These are phyloP conservation scores for Idaea dimidiata DNA, from an alignment of 2,888 invertebrate species.

Conservation along the genomic window DNA sequence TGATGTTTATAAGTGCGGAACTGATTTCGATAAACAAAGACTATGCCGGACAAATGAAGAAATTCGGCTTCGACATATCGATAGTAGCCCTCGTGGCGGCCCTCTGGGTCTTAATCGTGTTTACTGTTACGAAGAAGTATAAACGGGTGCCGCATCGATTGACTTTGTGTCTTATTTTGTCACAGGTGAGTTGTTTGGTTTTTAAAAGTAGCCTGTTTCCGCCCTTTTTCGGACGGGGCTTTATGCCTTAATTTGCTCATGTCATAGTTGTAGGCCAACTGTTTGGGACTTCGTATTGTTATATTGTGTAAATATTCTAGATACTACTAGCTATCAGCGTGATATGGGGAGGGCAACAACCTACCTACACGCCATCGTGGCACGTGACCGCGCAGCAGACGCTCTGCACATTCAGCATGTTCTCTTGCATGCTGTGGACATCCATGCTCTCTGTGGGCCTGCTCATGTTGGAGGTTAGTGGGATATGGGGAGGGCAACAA, in stretches of 20 bases:
- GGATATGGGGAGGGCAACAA: too few relatives aligned
- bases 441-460: conserved; percentile 90
- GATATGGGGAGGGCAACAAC: conserved; percentile 85
- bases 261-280: too few relatives aligned
- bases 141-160: conserved; percentile 90
- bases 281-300: not conserved
- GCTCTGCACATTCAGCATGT: conserved; percentile 88
- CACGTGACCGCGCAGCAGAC: conserved; percentile 87
- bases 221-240: too few relatives aligned
- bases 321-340: conserved; percentile 83
- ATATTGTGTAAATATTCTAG: conserved; percentile 26
- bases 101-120: conserved; percentile 88
- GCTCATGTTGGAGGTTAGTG: conserved; percentile 85
- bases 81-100: conserved; percentile 88
- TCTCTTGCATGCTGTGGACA: conserved; percentile 92
- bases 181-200: conserved; percentile 83
- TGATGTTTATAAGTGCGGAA: conserved; percentile 97
- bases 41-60: conserved; percentile 87
- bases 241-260: too few relatives aligned
- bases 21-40: conserved; percentile 92
- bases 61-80: conserved; percentile 91
- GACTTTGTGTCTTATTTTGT: conserved; percentile 87
- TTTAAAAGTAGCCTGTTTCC: too few relatives aligned
- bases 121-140: conserved; percentile 87
- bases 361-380: conserved; percentile 79